Base-by-base conservation (phyloP, 2,888 invertebrate genomes). In the Trilocha varians region DNA sequence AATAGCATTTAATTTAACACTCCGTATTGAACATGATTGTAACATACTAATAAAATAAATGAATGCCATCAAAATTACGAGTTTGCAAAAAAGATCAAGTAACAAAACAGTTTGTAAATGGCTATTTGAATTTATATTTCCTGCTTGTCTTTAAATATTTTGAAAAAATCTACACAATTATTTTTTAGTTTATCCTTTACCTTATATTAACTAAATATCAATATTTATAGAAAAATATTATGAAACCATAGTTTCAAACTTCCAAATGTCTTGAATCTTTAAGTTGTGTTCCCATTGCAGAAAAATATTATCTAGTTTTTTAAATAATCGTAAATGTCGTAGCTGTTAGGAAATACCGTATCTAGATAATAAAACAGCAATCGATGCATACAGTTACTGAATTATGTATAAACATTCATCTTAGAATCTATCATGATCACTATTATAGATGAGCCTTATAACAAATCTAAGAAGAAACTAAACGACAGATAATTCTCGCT, bases 401-500 rank as follows among this genome's bases (percentile, higher is more conserved):
- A 25, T 2, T 11, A 25, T 25, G 25, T n/a, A 25, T 25, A 25
- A 25, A 25, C 25, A 25, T 9, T 18, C 8, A 18, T 25, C 11
- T 25, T 3, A 25, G 25, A 2, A 2, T 6, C 25, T 9, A 25
- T 4, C 25, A 25, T 3, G 25, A 25, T 25, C 2, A 11, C 5
- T 2, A 9, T 25, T 25, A 25, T 25, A 4, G 8, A 25, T 11
- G 25, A 25, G 2, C 25, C 25, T 25, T 25, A 11, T 25, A 11
- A 25, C 25, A 25, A 25, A 25, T 25, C 25, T 25, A 25, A 25
- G 25, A 25, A 25, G 25, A 25, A 25, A 25, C 25, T 25, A 25
- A 25, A 25, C 25, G 25, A 11, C 42, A 45, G 44, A 43, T 46
- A 50, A 52, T 53, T 46, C 50, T 57, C 56, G 55, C 55, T 59